Evolutionary conservation across 2,797 vertebrate genomes (phyloP).

Genomic region (Alca torda): DNA sequence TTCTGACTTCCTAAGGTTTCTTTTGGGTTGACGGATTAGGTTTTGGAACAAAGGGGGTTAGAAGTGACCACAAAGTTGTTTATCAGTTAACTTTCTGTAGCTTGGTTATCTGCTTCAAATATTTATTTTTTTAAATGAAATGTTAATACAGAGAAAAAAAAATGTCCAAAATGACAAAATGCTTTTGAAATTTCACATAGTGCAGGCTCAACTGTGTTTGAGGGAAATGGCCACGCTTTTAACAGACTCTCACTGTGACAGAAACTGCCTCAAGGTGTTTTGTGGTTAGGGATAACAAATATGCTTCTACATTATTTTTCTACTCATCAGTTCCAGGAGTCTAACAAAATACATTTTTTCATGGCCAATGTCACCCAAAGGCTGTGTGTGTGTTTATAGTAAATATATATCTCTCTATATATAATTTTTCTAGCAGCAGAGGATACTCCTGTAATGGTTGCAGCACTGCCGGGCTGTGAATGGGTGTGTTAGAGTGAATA

Average conservation of each 20-base stretch:
- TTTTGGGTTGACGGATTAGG: background rate
- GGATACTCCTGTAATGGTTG: background rate
- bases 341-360: slow-evolving; percentile 32
- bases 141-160: background rate
- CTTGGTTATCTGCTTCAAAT: background rate
- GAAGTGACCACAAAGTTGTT: background rate
- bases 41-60: background rate
- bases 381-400: background rate
- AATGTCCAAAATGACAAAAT: background rate
- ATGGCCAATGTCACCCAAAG: background rate
- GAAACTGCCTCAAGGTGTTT: background rate
- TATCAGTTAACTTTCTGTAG: background rate
- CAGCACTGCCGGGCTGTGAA: background rate
- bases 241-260: slow-evolving; percentile 42
- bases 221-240: background rate
- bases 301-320: slow-evolving; percentile 9
- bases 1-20: background rate
- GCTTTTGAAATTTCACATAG: background rate
- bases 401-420: background rate
- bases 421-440: background rate
- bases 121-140: background rate
- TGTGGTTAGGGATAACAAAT: slow-evolving; percentile 46
- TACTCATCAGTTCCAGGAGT: background rate
- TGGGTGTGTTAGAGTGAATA: slow-evolving; percentile 32
- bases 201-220: background rate